phyloP scores from a whole-genome alignment of 2,797 vertebrate genomes.

The Brotula barbata region DNA sequence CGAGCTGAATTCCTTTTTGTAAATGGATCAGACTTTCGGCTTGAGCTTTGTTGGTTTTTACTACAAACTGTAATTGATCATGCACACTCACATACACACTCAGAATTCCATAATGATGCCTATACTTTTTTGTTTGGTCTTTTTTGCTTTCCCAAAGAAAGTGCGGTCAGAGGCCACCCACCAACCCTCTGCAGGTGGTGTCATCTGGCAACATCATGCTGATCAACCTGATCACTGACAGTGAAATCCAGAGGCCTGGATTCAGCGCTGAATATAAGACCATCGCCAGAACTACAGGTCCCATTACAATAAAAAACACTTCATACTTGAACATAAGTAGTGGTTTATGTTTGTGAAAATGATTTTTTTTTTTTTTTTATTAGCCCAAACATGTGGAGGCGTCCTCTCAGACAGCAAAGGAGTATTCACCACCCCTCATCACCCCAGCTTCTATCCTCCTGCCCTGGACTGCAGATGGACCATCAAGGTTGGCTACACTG shows the following conservation, averaged over 20 bases:
- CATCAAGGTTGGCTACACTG: conserved; percentile 74
- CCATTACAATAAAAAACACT: too few relatives aligned
- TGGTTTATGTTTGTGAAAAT: too few relatives aligned
- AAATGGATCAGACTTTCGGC: conserved; percentile 18
- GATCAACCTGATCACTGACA: conserved; percentile 76
- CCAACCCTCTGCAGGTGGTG: conserved; percentile 73
- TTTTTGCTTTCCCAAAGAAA: conserved; percentile 59
- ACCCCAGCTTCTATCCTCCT: conserved; percentile 82
- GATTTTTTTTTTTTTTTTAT: conserved; percentile 8
- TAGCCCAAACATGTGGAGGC: conserved; percentile 69
- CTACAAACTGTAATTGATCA: not conserved
- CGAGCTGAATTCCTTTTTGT: conserved; percentile 2
- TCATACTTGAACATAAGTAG: too few relatives aligned
- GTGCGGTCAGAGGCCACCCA: conserved; percentile 81
- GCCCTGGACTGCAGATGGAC: conserved; percentile 77
- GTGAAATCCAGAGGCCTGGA: conserved; percentile 57
- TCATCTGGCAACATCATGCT: conserved; percentile 82
- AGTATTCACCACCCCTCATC: conserved; percentile 72
- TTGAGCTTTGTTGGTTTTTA: conserved; percentile 6
- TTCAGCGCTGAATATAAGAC: conserved; percentile 68
- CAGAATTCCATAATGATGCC: conserved; percentile 1
- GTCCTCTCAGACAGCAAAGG: conserved; percentile 45
- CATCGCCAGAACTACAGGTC: conserved; percentile 31
- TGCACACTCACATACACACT: not conserved
- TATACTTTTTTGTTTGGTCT: conserved; percentile 2